Base-by-base conservation (phyloP, 1,140 invertebrate genomes). In the Temnothorax longispinosus region DNA sequence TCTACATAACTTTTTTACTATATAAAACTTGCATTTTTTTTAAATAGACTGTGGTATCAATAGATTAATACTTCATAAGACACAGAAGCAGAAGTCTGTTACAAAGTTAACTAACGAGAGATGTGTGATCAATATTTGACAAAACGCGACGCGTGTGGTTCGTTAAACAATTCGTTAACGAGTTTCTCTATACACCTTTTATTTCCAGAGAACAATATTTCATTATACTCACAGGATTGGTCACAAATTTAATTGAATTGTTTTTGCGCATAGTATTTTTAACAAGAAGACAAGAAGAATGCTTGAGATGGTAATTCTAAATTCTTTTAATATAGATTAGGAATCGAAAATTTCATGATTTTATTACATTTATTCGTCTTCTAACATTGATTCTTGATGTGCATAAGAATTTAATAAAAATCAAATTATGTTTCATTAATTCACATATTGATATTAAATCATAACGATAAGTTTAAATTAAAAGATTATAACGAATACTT, bases 161-260 rank as follows among this genome's bases (percentile, higher is more conserved):
- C 47, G 47, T 80, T 80, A 80, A 67, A 65, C 32, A 80, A 67
- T 69, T 69, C 47, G 62, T 80, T 80, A 80, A 80, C 35, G 21
- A 69, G n/a, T 54, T 80, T 35, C 47, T 27, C 47, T 27, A 27
- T 41, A 67, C 50, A 67, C n/a, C 47, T 27, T 80, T 80, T 41
- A 80, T 80, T 67, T 38, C 5, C 7, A 35, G 4, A 5, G 15
- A 80, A 80, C 50, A 69, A 80, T 54, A 27, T 69, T 80, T 52
- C 4, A 3, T n/a, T 65, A 18, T 11, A 15, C 62, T 15, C 11
- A 27, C 27, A 32, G 7, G n/a, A 69, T 56, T 41, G 11, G 27
- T 11, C 35, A 62, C 32, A 67, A 64, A 65, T 78, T 65, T 5
- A 5, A 78, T 52, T 38, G 2, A 52, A 75, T 58, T 15, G 52